A percentile compares a stretch with the other conserved stretches of the same genome.
These are phyloP conservation scores for Micronycteris hirsuta DNA, from an alignment of 2,113 vertebrate species.

Conservation along the genomic window DNA sequence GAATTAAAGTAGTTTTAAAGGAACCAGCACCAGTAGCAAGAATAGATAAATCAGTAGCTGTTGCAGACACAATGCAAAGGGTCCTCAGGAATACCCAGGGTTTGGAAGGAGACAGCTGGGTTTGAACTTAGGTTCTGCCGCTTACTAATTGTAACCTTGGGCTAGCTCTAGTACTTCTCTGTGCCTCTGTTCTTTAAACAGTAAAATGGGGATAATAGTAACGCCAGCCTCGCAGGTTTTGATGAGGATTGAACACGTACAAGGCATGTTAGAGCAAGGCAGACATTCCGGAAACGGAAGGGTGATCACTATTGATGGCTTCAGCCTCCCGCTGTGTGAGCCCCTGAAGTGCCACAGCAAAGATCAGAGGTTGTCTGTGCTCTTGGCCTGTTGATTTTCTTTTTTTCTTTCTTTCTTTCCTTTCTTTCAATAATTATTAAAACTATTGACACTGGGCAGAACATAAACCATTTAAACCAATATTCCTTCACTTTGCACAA, in stretches of 20 bases:
- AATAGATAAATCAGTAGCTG: not conserved
- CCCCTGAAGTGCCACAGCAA: not conserved
- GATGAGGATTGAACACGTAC: not conserved
- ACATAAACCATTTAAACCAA: not conserved
- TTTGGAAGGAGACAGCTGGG: not conserved
- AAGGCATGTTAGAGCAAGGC: not conserved
- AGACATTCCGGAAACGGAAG: not conserved
- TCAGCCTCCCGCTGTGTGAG: not conserved
- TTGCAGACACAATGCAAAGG: not conserved
- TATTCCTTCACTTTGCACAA: not conserved
- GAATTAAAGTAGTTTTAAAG: not conserved
- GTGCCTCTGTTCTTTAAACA: not conserved
- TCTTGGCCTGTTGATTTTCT: not conserved
- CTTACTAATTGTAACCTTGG: not conserved
- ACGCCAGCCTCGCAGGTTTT: rapidly evolving
- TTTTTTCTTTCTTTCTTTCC: too few species aligned
- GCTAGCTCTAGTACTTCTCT: not conserved
- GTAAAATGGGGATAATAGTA: rapidly evolving
- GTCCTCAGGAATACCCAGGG: not conserved
- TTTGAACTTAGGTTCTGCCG: not conserved
- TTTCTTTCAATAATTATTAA: not conserved
- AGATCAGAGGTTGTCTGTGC: not conserved
- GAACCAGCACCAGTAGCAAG: not conserved
- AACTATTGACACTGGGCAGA: not conserved
- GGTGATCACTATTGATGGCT: not conserved